Evolutionary conservation across 2,113 vertebrate species (phyloP).

Genomic region (Perca fluviatilis): DNA sequence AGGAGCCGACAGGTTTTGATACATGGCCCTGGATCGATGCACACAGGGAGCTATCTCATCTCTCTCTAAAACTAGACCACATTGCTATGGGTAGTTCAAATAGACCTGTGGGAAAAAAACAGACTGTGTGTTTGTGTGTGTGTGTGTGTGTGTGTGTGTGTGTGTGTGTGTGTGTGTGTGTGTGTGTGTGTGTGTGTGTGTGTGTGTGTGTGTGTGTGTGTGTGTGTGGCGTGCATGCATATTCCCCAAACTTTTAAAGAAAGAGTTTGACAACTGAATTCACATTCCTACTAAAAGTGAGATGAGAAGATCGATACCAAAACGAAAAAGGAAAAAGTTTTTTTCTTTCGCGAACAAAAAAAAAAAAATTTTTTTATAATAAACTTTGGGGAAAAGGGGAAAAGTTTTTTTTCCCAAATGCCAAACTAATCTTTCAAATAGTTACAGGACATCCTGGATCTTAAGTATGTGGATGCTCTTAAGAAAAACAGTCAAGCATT

Average conservation of each 20-base stretch:
- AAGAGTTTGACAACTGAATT: not conserved
- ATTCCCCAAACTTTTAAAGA: not conserved
- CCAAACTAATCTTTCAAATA: too few species aligned
- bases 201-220: constrained; percentile 31
- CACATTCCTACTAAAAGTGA: not conserved
- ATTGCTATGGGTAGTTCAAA: constrained; percentile 38
- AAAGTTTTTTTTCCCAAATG: too few species aligned
- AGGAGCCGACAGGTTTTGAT: constrained; percentile 65
- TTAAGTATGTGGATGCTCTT: too few species aligned
- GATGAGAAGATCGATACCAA: not conserved
- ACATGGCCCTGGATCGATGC: constrained; percentile 61
- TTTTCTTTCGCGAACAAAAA: too few species aligned
- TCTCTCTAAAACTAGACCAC: constrained; percentile 42
- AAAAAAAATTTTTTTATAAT: too few species aligned
- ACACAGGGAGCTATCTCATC: constrained; percentile 58
- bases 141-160: constrained; percentile 21
- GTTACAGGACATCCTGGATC: too few species aligned
- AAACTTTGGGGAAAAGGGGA: too few species aligned
- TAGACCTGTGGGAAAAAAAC: constrained; percentile 28
- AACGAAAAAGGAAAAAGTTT: too few species aligned
- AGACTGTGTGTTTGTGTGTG: constrained; percentile 28
- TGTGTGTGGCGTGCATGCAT: constrained; percentile 6
- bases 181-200: constrained; percentile 31
- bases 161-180: constrained; percentile 22
- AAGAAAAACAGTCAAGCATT: not conserved